phyloP scores from a whole-genome alignment of 2,113 vertebrate genomes.

The Fulmarus glacialis region DNA sequence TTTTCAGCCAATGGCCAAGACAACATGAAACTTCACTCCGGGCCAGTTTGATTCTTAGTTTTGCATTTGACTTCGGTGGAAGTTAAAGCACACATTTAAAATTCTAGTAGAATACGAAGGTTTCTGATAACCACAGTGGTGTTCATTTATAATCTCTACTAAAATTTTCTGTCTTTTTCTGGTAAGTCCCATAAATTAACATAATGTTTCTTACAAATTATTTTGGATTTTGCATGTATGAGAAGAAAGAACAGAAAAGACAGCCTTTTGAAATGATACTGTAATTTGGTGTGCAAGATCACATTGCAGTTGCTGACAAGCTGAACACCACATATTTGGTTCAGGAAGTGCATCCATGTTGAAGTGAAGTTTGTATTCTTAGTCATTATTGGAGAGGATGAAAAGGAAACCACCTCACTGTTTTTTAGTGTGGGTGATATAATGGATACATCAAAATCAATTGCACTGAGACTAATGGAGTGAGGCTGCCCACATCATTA shows the following conservation, averaged over 20 bases:
- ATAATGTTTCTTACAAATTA: background rate
- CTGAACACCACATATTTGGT: background rate
- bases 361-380: conserved; percentile 24
- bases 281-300: background rate
- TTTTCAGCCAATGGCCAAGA: conserved; percentile 21
- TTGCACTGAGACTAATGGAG: conserved; percentile 47
- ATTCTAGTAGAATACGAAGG: background rate
- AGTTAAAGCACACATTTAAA: background rate
- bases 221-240: background rate
- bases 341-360: background rate
- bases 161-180: background rate
- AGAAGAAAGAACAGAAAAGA: background rate
- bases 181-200: background rate
- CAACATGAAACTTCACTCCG: background rate
- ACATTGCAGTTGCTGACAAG: background rate
- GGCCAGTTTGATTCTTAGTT: background rate
- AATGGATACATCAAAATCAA: conserved; percentile 52
- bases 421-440: background rate
- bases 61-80: background rate
- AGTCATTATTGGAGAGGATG: background rate
- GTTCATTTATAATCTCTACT: background rate
- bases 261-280: background rate
- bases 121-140: background rate
- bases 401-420: conserved; percentile 34
- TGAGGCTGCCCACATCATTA: conserved; percentile 58